A percentile compares a stretch with the other conserved stretches of the same genome.
phyloP scores from a whole-genome alignment of 2,888 invertebrate species.

The Dorcus parallelipipedus region DNA sequence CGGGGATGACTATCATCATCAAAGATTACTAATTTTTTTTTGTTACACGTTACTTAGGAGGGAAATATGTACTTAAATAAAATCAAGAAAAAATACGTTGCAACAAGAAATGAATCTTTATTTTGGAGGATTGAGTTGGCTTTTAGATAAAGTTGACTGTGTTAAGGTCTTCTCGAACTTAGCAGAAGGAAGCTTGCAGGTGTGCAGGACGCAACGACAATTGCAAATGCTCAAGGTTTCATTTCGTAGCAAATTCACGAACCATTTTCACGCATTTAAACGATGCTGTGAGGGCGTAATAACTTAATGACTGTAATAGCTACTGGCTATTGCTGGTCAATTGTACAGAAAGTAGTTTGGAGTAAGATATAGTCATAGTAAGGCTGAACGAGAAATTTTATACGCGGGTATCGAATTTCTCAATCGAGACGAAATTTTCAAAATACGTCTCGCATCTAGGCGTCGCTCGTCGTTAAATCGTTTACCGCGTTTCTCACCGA shows the following conservation, averaged over 20 bases:
- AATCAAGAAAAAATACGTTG: too few species aligned
- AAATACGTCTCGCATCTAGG: background rate
- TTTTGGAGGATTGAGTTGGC: too few species aligned
- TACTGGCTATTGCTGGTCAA: slow-evolving; percentile 48
- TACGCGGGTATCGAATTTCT: background rate
- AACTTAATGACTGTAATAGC: slow-evolving; percentile 50
- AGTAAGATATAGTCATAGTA: slow-evolving; percentile 36
- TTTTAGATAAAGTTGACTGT: too few species aligned
- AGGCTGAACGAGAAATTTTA: slow-evolving; percentile 1
- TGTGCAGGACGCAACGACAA: background rate
- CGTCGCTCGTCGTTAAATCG: background rate
- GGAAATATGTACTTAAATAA: too few species aligned
- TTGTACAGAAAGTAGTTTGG: slow-evolving; percentile 48
- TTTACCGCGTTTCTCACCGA: background rate
- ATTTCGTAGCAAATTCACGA: slow-evolving; percentile 33
- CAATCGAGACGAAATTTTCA: slow-evolving; percentile 7
- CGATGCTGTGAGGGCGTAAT: slow-evolving; percentile 49
- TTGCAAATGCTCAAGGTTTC: background rate
- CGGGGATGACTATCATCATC: too few species aligned
- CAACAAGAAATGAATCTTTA: too few species aligned
- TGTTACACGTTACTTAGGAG: too few species aligned
- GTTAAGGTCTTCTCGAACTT: too few species aligned
- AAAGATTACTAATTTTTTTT: too few species aligned
- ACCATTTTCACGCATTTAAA: slow-evolving; percentile 49
- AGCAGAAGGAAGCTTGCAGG: too few species aligned